Evolutionary conservation across 1,140 invertebrate species (phyloP), one percentile per base, ranked within the genome.

Genomic region (Macrostomum lignano): DNA sequence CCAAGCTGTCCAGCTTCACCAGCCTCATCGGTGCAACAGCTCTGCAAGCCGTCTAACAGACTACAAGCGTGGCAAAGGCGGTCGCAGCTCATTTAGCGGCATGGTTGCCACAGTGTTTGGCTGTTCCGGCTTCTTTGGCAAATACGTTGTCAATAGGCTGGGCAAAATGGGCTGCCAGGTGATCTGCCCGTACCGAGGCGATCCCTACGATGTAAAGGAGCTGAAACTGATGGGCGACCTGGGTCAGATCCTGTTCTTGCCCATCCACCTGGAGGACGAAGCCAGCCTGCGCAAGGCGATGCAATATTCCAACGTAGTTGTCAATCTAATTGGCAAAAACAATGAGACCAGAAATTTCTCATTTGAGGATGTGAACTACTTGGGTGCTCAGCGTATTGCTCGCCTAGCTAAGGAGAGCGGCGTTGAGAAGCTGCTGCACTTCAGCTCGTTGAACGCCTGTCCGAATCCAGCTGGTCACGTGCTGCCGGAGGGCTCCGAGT

Each of bases 31-130:
- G n/a, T n/a, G n/a, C n/a, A n/a, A n/a, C n/a, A n/a, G n/a, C n/a
- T n/a, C n/a, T n/a, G 54, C 63, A 35, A 55, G 63, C 1, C 66
- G 65, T 37, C 49, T 70, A n/a, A 49, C 67, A 20, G 50, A 59
- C 4, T 55, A 75, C 42, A 77, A 74, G 53, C 62, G 73, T 47
- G 84, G 82, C 14, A 78, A 74, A 24, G 84, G 84, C 21, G 84
- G 84, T 21, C 68, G 88, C 15, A 74, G 73, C 40, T 88, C 79
- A 45, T 96, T 94, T 48, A 94, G 73, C 61, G 88, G 91, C 0
- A 67, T 77, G 37, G 77, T 94, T 3, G 81, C 75, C 7, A 96
- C 88, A n/a, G 70, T 98, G 2, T 96, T 96, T 60, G 88, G 88
- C 21, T 66, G 67, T 24, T 70, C 66, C 32, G 88, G 88, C 7